phyloP scores from a whole-genome alignment of 2,888 invertebrate species.

The Lasioglossum zephyrum region DNA sequence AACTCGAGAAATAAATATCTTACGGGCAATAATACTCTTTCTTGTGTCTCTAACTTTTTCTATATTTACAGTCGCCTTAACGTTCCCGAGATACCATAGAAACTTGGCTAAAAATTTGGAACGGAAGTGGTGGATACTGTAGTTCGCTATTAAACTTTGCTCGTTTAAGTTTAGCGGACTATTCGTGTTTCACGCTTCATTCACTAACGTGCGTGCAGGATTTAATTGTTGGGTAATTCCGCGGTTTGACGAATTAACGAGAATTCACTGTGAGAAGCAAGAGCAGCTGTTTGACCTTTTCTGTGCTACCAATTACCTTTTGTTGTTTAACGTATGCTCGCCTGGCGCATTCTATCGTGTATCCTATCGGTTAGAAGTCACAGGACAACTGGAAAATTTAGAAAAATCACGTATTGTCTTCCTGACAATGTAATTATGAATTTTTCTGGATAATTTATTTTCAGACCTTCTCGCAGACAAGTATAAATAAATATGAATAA shows the following conservation, averaged over 20 bases:
- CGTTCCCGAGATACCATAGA: neutral
- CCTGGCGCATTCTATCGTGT: neutral
- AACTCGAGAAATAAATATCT: slow-evolving; percentile 25
- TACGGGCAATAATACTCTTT: neutral
- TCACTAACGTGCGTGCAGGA: slow-evolving; percentile 35
- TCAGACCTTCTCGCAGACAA: neutral
- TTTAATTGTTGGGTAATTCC: slow-evolving; percentile 52
- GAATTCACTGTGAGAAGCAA: slow-evolving; percentile 37
- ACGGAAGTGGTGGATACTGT: neutral
- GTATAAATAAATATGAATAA: neutral
- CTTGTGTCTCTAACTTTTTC: neutral
- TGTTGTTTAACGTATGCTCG: neutral
- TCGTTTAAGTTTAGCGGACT: slow-evolving; percentile 39
- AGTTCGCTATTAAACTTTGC: slow-evolving; percentile 37
- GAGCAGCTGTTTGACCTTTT: slow-evolving; percentile 23
- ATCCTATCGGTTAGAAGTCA: neutral
- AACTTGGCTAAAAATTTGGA: slow-evolving; percentile 21
- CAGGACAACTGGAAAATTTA: neutral
- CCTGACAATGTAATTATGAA: neutral
- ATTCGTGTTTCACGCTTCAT: slow-evolving; percentile 34
- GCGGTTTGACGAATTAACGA: slow-evolving; percentile 51
- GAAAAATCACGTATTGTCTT: neutral
- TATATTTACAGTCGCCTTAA: slow-evolving; percentile 9
- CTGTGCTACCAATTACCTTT: slow-evolving; percentile 1
- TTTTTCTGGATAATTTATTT: neutral